Conservation (phyloP, 2,113 vertebrate species). For the Numida meleagris region DNA sequence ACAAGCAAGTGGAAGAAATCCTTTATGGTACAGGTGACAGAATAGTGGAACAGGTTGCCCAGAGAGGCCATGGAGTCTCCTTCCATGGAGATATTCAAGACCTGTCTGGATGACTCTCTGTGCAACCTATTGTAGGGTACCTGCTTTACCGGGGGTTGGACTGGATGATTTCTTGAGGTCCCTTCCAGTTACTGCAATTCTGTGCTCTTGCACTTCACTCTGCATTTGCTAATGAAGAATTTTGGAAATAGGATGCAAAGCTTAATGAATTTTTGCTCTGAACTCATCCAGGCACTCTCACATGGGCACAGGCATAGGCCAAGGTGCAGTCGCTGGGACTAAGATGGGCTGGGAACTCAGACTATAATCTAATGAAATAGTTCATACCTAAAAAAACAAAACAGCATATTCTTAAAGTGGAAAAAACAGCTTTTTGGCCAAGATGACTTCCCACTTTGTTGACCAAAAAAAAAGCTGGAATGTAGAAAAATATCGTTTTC, state of each 20-base stretch:
- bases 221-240: not conserved
- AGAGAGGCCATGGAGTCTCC: too few species aligned
- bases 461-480: not conserved
- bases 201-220: not conserved
- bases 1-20: too few species aligned
- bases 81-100: too few species aligned
- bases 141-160: too few species aligned
- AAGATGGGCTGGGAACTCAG: not conserved
- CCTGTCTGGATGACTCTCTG: too few species aligned
- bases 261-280: not conserved
- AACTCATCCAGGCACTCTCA: not conserved
- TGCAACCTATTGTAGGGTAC: too few species aligned
- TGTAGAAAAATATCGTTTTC: not conserved
- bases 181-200: too few species aligned
- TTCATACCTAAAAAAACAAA: not conserved
- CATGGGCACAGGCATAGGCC: not conserved
- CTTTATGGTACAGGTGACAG: too few species aligned
- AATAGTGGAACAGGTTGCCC: too few species aligned
- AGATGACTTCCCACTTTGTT: not conserved
- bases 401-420: too few species aligned
- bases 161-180: too few species aligned
- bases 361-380: not conserved
- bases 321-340: not conserved
- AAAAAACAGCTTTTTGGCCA: not conserved
- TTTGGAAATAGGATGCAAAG: not conserved